Conservation (phyloP, 2,113 vertebrate species). For the Poicephalus gulielmi region DNA sequence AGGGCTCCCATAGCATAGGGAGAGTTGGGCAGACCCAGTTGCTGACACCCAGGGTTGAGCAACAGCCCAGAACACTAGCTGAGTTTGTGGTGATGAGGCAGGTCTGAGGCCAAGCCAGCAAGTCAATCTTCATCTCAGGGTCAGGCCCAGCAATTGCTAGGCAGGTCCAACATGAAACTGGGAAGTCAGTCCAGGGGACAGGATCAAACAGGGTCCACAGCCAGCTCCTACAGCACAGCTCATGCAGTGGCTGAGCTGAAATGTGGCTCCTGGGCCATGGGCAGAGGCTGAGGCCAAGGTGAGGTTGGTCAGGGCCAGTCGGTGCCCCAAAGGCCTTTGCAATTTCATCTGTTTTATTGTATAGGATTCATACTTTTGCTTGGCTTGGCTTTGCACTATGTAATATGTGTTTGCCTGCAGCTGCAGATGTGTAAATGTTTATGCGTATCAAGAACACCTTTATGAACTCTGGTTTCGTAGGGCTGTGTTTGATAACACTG, state of each 20-base stretch:
- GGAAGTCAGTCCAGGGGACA: not conserved
- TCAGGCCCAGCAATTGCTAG: not conserved
- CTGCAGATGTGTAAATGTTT: not conserved
- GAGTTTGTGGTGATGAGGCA: no score
- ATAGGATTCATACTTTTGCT: not conserved
- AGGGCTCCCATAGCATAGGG: no score
- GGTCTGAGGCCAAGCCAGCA: not conserved
- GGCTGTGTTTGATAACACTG: not conserved
- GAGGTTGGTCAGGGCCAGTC: not conserved
- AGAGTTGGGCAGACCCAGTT: not conserved
- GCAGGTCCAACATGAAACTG: not conserved
- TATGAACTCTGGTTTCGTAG: not conserved
- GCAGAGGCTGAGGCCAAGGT: not conserved
- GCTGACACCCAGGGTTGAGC: not conserved
- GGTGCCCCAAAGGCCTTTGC: not conserved
- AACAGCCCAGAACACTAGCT: not conserved
- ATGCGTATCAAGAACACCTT: accelerated
- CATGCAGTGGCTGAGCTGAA: not conserved
- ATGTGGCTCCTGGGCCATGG: not conserved
- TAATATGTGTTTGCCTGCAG: not conserved
- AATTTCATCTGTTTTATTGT: not conserved
- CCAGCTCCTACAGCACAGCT: not conserved
- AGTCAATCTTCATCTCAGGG: not conserved
- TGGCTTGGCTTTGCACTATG: not conserved
- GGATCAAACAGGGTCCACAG: not conserved